Evolutionary conservation across 2,888 invertebrate genomes (phyloP).

Genomic region (Chouioia cunea): DNA sequence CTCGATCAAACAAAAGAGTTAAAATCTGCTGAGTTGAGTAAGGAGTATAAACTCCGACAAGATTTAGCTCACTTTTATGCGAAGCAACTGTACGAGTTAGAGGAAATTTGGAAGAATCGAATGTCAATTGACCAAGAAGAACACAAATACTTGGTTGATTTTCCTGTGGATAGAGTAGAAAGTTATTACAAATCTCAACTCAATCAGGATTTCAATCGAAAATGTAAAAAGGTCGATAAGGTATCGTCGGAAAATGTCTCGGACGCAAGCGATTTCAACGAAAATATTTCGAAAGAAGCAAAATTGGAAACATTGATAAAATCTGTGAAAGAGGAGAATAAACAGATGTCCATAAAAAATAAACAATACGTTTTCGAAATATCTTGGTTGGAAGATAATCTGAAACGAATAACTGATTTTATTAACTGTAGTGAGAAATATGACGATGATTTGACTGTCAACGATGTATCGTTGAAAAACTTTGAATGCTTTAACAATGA

Average conservation of each 20-base stretch:
- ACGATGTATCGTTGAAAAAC: too few relatives aligned
- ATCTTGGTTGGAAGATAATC: constrained; percentile 22
- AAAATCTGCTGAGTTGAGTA: constrained; percentile 47
- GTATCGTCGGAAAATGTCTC: constrained; percentile 48
- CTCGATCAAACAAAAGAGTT: constrained; percentile 50
- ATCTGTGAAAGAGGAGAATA: constrained; percentile 51
- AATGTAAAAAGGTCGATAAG: constrained; percentile 52
- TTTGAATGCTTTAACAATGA: too few relatives aligned
- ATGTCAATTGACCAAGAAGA: constrained; percentile 54
- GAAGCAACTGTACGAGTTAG: constrained; percentile 54
- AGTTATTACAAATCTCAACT: constrained; percentile 57
- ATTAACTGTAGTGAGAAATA: background rate
- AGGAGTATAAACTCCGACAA: constrained; percentile 57
- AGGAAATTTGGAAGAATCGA: constrained; percentile 57
- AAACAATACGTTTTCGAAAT: constrained; percentile 54
- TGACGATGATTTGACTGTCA: too few relatives aligned
- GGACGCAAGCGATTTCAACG: background rate
- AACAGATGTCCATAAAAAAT: constrained; percentile 51
- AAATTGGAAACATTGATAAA: constrained; percentile 50
- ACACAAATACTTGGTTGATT: constrained; percentile 54
- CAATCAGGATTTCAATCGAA: constrained; percentile 51
- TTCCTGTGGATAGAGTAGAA: constrained; percentile 56
- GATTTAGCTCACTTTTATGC: constrained; percentile 56
- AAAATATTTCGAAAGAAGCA: constrained; percentile 34
- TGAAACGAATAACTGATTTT: constrained; percentile 25